These are phyloP conservation scores for Phenganax subtilis DNA, from an alignment of 92 coral and sea anemone species.

Conservation along the genomic window DNA sequence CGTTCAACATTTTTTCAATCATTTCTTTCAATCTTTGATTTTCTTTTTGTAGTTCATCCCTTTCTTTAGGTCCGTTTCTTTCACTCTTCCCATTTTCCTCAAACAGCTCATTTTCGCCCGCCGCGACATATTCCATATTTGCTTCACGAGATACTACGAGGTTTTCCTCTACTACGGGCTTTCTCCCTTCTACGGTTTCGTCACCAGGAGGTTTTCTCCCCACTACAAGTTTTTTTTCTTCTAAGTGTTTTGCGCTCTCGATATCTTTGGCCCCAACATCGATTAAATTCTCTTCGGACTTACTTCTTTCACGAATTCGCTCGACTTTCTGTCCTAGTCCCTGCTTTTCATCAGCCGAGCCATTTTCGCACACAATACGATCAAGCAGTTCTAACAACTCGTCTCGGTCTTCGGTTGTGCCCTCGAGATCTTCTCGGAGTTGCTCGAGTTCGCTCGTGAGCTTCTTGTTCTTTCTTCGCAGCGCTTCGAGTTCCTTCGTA, in stretches of 20 bases:
- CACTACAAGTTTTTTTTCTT: background rate
- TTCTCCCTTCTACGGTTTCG: conserved; percentile 1
- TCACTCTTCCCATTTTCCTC: background rate
- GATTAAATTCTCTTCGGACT: conserved; percentile 27
- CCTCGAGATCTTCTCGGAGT: conserved; percentile 42
- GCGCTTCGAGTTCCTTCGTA: conserved; percentile 4
- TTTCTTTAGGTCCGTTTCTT: conserved; percentile 29
- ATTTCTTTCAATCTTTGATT: conserved; percentile 54
- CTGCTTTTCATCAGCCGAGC: conserved; percentile 16
- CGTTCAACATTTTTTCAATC: conserved; percentile 52
- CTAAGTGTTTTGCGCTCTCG: background rate
- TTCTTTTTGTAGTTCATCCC: conserved; percentile 46
- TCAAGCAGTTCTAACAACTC: conserved; percentile 38
- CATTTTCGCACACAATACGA: conserved; percentile 40
- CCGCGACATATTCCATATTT: background rate
- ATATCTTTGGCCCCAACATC: background rate
- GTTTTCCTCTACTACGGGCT: background rate
- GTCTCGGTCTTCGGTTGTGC: conserved; percentile 41
- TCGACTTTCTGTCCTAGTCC: conserved; percentile 36
- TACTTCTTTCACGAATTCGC: conserved; percentile 39
- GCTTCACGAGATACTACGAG: background rate
- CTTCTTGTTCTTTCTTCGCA: conserved; percentile 35
- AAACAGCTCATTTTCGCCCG: background rate
- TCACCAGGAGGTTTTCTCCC: background rate
- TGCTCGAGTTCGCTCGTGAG: conserved; percentile 33